These are phyloP conservation scores for Zoanthus sociatus DNA, from an alignment of 92 coral and sea anemone genomes.

Conservation along the genomic window DNA sequence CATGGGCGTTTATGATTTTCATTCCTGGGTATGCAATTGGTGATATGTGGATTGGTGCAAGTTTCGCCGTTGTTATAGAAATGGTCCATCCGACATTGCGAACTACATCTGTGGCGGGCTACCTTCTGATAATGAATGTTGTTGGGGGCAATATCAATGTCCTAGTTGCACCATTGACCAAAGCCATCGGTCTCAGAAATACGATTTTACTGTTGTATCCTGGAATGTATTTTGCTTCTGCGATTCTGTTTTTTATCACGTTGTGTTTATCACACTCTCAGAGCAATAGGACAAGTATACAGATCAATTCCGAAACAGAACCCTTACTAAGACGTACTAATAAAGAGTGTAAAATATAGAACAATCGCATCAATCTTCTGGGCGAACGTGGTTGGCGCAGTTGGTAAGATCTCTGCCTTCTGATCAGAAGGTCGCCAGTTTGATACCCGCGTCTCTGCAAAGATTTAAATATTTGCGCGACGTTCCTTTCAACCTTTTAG, in stretches of 20 bases:
- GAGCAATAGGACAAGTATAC: not conserved
- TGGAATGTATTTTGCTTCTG: conserved; percentile 17
- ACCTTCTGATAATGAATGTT: conserved; percentile 21
- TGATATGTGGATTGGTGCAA: conserved; percentile 39
- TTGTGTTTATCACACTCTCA: not conserved
- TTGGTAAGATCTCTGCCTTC: too few species aligned
- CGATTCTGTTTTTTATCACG: conserved; percentile 3
- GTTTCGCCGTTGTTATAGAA: conserved; percentile 14
- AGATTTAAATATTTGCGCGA: too few species aligned
- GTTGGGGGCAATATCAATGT: conserved; percentile 48
- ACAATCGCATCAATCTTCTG: too few species aligned
- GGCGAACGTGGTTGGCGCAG: too few species aligned
- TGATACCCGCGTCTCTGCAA: too few species aligned
- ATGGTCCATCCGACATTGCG: conserved; percentile 29
- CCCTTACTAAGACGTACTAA: too few species aligned
- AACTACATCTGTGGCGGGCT: conserved; percentile 26
- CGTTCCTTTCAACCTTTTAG: too few species aligned
- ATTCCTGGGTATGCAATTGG: conserved; percentile 15
- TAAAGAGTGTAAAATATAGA: too few species aligned
- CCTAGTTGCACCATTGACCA: conserved; percentile 14
- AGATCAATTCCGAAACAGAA: not conserved
- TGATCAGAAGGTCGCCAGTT: too few species aligned
- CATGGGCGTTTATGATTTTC: conserved; percentile 24
- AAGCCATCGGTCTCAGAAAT: conserved; percentile 8
- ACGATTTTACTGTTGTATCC: conserved; percentile 22